Conservation (phyloP, 1,140 invertebrate species). For the Ceratitis capitata region DNA sequence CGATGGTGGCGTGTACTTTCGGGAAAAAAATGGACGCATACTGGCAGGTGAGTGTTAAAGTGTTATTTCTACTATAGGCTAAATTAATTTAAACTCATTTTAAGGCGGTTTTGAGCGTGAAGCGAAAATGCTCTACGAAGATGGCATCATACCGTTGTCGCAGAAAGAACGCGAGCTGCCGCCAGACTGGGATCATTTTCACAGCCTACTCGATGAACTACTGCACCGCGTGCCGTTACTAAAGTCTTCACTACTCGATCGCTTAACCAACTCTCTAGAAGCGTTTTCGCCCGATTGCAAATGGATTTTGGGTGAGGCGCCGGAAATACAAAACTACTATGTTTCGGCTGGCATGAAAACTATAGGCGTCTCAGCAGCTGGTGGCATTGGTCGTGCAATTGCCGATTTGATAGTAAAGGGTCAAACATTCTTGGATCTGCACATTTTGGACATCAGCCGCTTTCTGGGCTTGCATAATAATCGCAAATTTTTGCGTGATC, state of each 20-base stretch:
- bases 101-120: slow-evolving; percentile 82
- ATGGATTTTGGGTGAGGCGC: slow-evolving; percentile 91
- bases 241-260: slow-evolving; percentile 76
- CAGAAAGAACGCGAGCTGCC: slow-evolving; percentile 72
- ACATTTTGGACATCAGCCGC: slow-evolving; percentile 90
- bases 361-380: slow-evolving; percentile 89
- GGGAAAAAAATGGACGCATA: slow-evolving; percentile 82
- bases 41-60: slow-evolving; percentile 70
- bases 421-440: slow-evolving; percentile 84
- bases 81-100: background rate
- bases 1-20: slow-evolving; percentile 88
- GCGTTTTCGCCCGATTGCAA: slow-evolving; percentile 94
- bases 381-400: slow-evolving; percentile 90
- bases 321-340: slow-evolving; percentile 95
- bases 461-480: slow-evolving; percentile 97
- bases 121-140: slow-evolving; percentile 90
- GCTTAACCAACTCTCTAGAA: slow-evolving; percentile 88
- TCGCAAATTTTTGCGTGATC: slow-evolving; percentile 89
- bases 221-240: slow-evolving; percentile 85
- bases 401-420: slow-evolving; percentile 91
- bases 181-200: slow-evolving; percentile 96
- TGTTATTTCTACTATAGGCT: background rate
- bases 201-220: slow-evolving; percentile 86
- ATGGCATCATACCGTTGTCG: slow-evolving; percentile 72
- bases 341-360: slow-evolving; percentile 97